Evolutionary conservation across 2,113 vertebrate genomes (phyloP).

Genomic region (Lontra canadensis): DNA sequence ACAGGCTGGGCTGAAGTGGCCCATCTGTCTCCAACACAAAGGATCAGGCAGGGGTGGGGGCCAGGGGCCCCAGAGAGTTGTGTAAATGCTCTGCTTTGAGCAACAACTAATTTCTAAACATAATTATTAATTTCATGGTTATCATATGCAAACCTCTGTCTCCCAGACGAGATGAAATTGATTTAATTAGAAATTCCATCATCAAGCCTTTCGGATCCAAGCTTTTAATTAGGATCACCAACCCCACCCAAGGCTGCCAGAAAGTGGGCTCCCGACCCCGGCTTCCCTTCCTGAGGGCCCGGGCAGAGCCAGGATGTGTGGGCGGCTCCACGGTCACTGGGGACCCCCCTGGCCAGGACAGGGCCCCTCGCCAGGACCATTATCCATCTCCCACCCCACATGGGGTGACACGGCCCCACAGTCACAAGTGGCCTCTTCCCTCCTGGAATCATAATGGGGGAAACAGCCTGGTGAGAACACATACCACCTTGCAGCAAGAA

Average conservation of each 20-base stretch:
- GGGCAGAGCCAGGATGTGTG: fast-evolving
- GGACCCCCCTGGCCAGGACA: not conserved
- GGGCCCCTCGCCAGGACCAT: not conserved
- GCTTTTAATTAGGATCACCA: slow-evolving; percentile 83
- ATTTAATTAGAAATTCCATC: slow-evolving; percentile 88
- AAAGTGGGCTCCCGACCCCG: not conserved
- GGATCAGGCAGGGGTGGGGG: not conserved
- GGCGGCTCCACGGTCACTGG: not conserved
- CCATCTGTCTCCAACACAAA: slow-evolving; percentile 46
- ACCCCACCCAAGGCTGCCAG: slow-evolving; percentile 60
- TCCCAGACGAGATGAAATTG: slow-evolving; percentile 82
- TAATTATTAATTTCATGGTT: slow-evolving; percentile 86
- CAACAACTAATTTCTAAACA: slow-evolving; percentile 78
- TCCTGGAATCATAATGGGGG: not conserved
- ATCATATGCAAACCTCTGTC: slow-evolving; percentile 81
- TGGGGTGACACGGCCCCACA: not conserved
- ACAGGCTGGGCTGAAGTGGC: not conserved
- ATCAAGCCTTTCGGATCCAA: slow-evolving; percentile 80
- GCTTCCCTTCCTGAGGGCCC: not conserved
- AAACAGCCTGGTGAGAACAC: not conserved
- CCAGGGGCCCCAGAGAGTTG: not conserved
- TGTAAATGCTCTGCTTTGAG: slow-evolving; percentile 28
- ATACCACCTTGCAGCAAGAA: not conserved
- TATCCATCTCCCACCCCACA: not conserved
- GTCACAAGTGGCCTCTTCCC: not conserved